phyloP scores from a whole-genome alignment of 2,888 invertebrate species.

The Drosophila maculinotata region DNA sequence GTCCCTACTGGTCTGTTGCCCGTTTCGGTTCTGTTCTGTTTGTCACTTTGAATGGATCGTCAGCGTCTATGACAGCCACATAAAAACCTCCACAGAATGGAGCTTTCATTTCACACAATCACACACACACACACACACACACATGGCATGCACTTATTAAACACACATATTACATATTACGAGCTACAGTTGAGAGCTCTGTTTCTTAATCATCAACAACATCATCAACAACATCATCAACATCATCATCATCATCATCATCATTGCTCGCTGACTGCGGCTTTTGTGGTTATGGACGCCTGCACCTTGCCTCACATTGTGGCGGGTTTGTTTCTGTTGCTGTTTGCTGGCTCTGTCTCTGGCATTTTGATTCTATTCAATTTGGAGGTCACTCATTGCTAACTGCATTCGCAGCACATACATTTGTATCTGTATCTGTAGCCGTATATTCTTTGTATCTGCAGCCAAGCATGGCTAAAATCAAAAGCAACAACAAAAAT shows the following conservation, averaged over 20 bases:
- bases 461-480: conserved; percentile 67
- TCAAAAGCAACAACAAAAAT: conserved; percentile 17
- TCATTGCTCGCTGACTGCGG: conserved; percentile 32
- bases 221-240: conserved; percentile 42
- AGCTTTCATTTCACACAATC: conserved; percentile 48
- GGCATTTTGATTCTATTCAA: conserved; percentile 53
- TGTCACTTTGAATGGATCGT: conserved; percentile 69
- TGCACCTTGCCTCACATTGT: conserved; percentile 74
- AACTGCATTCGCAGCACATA: conserved; percentile 57
- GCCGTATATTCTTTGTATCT: conserved; percentile 45
- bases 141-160: conserved; percentile 55
- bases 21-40: conserved; percentile 72
- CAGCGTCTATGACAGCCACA: conserved; percentile 51
- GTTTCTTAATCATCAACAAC: conserved; percentile 56
- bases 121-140: conserved; percentile 16
- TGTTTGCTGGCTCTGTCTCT: conserved; percentile 23
- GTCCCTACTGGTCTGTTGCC: conserved; percentile 39
- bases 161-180: conserved; percentile 41
- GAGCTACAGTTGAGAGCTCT: conserved; percentile 34
- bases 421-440: conserved; percentile 38
- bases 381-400: conserved; percentile 71
- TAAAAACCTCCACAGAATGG: conserved; percentile 17
- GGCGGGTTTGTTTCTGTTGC: conserved; percentile 23
- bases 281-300: conserved; percentile 67
- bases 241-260: conserved; percentile 30